Base-by-base conservation (phyloP, 1,140 invertebrate genomes). In the Drosophila biarmipes region DNA sequence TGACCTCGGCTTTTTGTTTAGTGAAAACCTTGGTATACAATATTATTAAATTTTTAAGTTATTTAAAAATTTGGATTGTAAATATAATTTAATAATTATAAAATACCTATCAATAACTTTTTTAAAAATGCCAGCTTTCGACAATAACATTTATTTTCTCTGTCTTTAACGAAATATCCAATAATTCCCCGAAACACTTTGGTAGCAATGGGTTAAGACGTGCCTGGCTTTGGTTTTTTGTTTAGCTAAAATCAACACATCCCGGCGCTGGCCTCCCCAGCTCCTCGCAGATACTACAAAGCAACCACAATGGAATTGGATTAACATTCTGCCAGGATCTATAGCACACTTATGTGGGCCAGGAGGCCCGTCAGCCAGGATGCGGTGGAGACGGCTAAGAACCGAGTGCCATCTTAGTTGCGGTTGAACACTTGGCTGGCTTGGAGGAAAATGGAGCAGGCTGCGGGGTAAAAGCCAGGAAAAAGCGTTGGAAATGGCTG, bases 241-340 rank as follows among this genome's bases (percentile, higher is more conserved):
- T 38, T 68, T 55, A 19, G 64, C 49, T 54, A 72, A 55, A 77
- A 77, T 84, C 75, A 82, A 84, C 80, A 84, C 80, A 84, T 85
- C 71, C 49, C 27, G 15, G 31, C 48, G 31, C 55, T 51, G 40
- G 45, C 51, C 54, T 19, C 6, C 12, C 19, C 35, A 35, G 15
- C 49, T 29, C 27, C 10, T 10, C 59, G 17, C 43, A 35, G 40
- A 43, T 45, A 82, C 82, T 78, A 87, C 84, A 87, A 87, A 87
- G 86, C 80, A 73, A 87, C 82, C 82, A 84, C 82, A 87, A 66
- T 87, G 75, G 75, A 84, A 87, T 87, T 87, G 85, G 75, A 89
- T 87, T 87, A 87, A 89, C 79, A 87, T 82, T 79, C 78, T 38
- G 52, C 34, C 54, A 64, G 74, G 81, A 78, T 82, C 78, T 66